Evolutionary conservation across 1,140 invertebrate species (phyloP).

Genomic region (Papilio polytes): DNA sequence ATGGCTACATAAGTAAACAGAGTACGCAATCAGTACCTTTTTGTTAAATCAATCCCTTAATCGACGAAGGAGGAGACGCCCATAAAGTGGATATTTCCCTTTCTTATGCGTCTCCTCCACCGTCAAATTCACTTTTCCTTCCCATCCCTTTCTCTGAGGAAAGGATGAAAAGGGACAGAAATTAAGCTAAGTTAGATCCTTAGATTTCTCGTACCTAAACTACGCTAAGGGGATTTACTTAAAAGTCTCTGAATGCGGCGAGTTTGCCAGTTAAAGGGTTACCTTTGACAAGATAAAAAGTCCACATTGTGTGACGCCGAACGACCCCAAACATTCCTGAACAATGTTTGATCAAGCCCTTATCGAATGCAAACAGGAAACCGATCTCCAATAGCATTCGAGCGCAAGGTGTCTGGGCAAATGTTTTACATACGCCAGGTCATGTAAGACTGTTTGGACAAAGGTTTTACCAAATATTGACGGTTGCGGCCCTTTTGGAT

Average conservation of each 20-base stretch:
- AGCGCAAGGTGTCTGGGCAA: slow-evolving; percentile 64
- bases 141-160: no score
- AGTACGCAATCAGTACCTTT: no score
- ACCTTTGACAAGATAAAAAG: slow-evolving; percentile 17
- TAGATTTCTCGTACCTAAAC: no score
- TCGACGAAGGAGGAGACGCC: no score
- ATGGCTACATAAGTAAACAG: no score
- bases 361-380: slow-evolving; percentile 71
- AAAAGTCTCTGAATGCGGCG: no score
- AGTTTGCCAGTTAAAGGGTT: background rate
- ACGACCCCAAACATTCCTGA: slow-evolving; percentile 52
- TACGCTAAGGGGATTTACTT: no score
- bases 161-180: no score
- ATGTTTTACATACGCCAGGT: slow-evolving; percentile 59
- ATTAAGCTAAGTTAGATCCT: background rate
- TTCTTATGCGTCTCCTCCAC: no score
- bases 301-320: slow-evolving; percentile 17
- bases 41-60: no score
- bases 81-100: no score
- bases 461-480: slow-evolving; percentile 66
- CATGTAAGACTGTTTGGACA: slow-evolving; percentile 58
- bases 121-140: no score
- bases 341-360: slow-evolving; percentile 66
- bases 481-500: slow-evolving; percentile 61
- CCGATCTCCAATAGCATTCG: slow-evolving; percentile 55